Evolutionary conservation across 2,888 invertebrate species (phyloP).

Genomic region (Torymus texanus): DNA sequence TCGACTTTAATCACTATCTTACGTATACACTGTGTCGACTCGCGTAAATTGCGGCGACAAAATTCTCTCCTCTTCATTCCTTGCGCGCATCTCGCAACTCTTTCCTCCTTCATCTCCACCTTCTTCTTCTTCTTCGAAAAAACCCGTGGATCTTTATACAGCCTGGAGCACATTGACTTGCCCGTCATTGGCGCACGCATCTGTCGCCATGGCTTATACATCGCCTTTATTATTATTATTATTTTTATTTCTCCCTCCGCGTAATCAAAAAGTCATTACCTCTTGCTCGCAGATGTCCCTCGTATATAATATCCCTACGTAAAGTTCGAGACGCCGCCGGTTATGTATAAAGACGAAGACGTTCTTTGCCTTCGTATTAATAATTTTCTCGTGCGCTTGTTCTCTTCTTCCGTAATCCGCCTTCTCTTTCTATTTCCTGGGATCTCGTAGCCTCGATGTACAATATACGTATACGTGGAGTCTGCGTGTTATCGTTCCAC

Average conservation of each 20-base stretch:
- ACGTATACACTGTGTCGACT: too few relatives aligned
- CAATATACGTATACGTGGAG: too few relatives aligned
- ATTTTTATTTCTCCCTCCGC: slow-evolving; percentile 37
- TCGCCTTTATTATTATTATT: slow-evolving; percentile 10
- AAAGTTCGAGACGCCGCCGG: slow-evolving; percentile 30
- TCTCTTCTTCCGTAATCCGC: slow-evolving; percentile 62
- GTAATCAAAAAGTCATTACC: slow-evolving; percentile 72
- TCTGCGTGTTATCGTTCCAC: slow-evolving; percentile 25
- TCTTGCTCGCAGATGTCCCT: slow-evolving; percentile 43
- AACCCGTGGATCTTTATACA: too few relatives aligned
- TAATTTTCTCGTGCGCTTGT: slow-evolving; percentile 62
- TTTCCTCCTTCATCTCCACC: too few relatives aligned
- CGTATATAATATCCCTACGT: slow-evolving; percentile 37
- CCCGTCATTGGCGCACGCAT: neutral
- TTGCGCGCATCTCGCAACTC: too few relatives aligned
- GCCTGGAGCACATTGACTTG: too few relatives aligned
- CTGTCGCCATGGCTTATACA: neutral
- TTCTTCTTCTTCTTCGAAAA: too few relatives aligned
- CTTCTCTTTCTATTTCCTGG: slow-evolving; percentile 12
- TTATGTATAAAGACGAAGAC: slow-evolving; percentile 42
- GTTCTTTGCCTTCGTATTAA: slow-evolving; percentile 67
- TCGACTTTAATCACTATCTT: too few relatives aligned
- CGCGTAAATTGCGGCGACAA: too few relatives aligned
- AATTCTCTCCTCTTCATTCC: too few relatives aligned
- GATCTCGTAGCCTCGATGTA: neutral